Evolutionary conservation across 2,888 invertebrate genomes (phyloP).

Genomic region (Dicycla oo): DNA sequence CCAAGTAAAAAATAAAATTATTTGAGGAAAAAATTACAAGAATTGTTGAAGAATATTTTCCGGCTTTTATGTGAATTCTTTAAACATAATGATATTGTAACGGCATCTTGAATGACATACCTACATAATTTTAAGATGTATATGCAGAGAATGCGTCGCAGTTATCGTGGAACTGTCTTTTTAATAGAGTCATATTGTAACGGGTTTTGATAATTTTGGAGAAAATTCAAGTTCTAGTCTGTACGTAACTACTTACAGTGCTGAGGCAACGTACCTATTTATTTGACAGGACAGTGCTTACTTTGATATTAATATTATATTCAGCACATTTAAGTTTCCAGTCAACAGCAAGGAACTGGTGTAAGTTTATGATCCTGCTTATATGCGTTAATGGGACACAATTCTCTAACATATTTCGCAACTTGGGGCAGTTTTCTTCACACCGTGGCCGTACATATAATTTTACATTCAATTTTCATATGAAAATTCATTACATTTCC

Average conservation of each 20-base stretch:
- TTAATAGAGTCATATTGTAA: constrained; percentile 64
- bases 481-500: constrained; percentile 17
- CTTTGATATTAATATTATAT: constrained; percentile 17
- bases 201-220: constrained; percentile 59
- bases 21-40: constrained; percentile 58
- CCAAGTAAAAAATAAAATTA: constrained; percentile 39
- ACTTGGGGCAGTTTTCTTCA: neutral
- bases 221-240: constrained; percentile 41
- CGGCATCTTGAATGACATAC: constrained; percentile 63
- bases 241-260: constrained; percentile 32
- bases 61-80: constrained; percentile 61
- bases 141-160: constrained; percentile 63
- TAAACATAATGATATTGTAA: constrained; percentile 60
- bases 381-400: neutral
- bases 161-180: constrained; percentile 49
- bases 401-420: neutral
- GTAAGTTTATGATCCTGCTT: constrained; percentile 3
- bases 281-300: constrained; percentile 2
- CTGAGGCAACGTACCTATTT: neutral
- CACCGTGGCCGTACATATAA: neutral
- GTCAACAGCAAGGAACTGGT: neutral
- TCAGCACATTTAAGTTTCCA: constrained; percentile 14
- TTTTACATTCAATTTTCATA: neutral
- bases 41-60: constrained; percentile 49
- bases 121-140: constrained; percentile 65